Base-by-base conservation (phyloP, 2,797 vertebrate species). In the Sebastes matsubarae region DNA sequence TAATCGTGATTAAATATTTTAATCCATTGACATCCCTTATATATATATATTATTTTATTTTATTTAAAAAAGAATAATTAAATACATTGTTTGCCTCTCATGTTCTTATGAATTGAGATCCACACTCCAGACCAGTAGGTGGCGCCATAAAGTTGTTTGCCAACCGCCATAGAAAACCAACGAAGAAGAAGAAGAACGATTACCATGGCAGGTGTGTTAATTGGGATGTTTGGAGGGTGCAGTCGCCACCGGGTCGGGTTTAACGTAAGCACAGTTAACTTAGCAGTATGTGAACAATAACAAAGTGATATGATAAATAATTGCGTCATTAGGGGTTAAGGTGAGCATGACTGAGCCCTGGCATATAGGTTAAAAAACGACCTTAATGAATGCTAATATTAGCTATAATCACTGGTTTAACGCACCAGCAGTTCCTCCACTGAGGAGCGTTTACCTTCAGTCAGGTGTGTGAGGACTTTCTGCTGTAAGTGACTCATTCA, bases 231-330 rank as follows among this genome's bases (percentile, higher is more conserved):
- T 50, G 7, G 16, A 18, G 16, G 5, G 10, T 8, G 16, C 25
- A 50, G 42, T 29, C 0, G 24, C 24, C 2, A 27, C n/a, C n/a
- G n/a, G n/a, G n/a, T n/a, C 0, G 4, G n/a, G 32, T 8, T 24
- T 16, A 65, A 50, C 16, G 42, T 18, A 8, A 50, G 13, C 38
- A 42, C 38, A 42, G 5, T 1, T 42, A 16, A 42, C 13, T 14
- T 0, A 42, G 42, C 42, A 50, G 42, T 8, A 20, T 22, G 38
- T 46, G 18, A 52, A n/a, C 42, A 29, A 29, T 6, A 34, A 24
- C 8, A 34, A 32, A 55, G 42, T 6, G 6, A 52, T 29, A 27
- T 13, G 25, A 52, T 27, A n/a, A 13, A 29, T 8, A 29, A 20
- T 24, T 16, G 2, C 13, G 0, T 65, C 16, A n/a, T 13, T 13